These are phyloP conservation scores for Noctua fimbriata DNA, from an alignment of 2,888 invertebrate species.

Conservation along the genomic window DNA sequence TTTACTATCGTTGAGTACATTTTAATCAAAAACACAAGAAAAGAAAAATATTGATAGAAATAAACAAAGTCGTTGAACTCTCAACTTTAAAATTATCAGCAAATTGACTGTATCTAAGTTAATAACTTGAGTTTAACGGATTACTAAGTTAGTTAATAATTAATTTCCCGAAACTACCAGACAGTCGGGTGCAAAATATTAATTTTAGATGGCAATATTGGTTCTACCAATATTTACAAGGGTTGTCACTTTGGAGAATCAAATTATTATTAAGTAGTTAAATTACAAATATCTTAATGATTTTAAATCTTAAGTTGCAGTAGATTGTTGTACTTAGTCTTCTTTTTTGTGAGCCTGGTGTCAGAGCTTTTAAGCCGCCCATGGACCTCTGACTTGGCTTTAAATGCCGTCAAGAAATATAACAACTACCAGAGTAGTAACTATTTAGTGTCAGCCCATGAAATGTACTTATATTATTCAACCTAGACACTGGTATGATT, in stretches of 20 bases:
- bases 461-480: neutral
- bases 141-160: slow-evolving; percentile 71
- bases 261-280: neutral
- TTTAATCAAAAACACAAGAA: neutral
- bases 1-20: neutral
- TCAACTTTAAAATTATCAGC: slow-evolving; percentile 37
- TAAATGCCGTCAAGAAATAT: too few relatives aligned
- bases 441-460: neutral
- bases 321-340: neutral
- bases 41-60: slow-evolving; percentile 9
- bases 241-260: slow-evolving; percentile 33
- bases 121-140: slow-evolving; percentile 66
- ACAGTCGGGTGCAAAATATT: slow-evolving; percentile 72
- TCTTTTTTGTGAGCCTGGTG: too few relatives aligned
- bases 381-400: too few relatives aligned
- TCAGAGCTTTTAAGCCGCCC: too few relatives aligned
- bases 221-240: slow-evolving; percentile 65
- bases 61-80: slow-evolving; percentile 15
- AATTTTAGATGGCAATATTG: slow-evolving; percentile 73
- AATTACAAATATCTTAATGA: neutral
- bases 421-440: neutral
- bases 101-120: slow-evolving; percentile 55
- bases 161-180: slow-evolving; percentile 71
- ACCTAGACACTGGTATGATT: neutral
- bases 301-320: neutral